These are phyloP conservation scores for Malacoctenus gilli DNA, from an alignment of 2,797 vertebrate genomes.

Conservation along the genomic window DNA sequence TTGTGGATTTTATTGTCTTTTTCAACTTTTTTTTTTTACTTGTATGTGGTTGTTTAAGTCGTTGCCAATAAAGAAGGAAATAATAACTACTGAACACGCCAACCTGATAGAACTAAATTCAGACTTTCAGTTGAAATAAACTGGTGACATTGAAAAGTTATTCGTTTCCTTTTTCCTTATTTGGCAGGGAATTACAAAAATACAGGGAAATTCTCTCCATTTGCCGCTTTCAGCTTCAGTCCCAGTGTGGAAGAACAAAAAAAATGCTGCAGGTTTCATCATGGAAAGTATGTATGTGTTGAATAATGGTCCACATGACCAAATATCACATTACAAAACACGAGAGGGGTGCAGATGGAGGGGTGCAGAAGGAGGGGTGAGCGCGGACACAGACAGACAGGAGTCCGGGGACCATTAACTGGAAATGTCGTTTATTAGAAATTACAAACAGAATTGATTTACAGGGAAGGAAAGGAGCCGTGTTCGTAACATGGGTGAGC, in stretches of 20 bases:
- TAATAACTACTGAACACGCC: constrained; percentile 91
- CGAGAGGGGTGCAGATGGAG: constrained; percentile 9
- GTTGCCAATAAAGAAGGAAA: constrained; percentile 88
- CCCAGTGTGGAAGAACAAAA: neutral
- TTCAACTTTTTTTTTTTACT: constrained; percentile 64
- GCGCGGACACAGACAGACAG: constrained; percentile 32
- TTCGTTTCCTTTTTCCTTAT: constrained; percentile 12
- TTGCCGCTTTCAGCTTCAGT: constrained; percentile 1
- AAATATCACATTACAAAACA: constrained; percentile 45
- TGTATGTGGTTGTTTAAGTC: constrained; percentile 85
- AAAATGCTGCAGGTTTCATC: constrained; percentile 5
- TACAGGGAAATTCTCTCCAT: neutral
- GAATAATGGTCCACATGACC: constrained; percentile 13
- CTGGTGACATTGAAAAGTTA: constrained; percentile 81
- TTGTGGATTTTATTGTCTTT: constrained; percentile 91
- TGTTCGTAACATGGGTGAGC: constrained; percentile 52
- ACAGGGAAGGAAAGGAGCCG: constrained; percentile 59
- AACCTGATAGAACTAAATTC: constrained; percentile 92
- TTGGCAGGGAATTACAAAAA: neutral
- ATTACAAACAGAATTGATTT: constrained; percentile 67
- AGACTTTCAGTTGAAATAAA: constrained; percentile 94
- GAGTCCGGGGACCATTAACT: constrained; percentile 46
- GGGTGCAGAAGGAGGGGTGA: constrained; percentile 12
- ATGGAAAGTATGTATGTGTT: constrained; percentile 26
- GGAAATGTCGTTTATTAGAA: constrained; percentile 74